These are phyloP conservation scores for Pherbina coryleti DNA, from an alignment of 2,888 invertebrate species.

Conservation along the genomic window DNA sequence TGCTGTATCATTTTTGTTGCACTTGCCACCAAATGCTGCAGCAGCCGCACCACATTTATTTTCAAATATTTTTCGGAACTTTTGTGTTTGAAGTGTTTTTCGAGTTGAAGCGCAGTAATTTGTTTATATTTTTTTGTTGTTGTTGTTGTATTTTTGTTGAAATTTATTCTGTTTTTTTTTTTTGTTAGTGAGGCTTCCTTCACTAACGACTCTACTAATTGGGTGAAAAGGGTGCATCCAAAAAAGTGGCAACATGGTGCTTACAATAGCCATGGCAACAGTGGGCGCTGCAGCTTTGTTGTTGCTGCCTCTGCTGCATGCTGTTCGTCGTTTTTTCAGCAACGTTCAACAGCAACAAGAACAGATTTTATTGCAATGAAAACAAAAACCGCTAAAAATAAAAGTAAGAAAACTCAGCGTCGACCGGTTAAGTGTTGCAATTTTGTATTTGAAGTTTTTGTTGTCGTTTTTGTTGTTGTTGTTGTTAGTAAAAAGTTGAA, in stretches of 20 bases:
- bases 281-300: background rate
- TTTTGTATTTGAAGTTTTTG: constrained; percentile 19
- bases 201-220: constrained; percentile 23
- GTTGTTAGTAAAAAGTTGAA: constrained; percentile 19
- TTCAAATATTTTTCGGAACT: background rate
- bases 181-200: background rate
- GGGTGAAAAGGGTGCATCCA: constrained; percentile 3
- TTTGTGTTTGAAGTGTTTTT: background rate
- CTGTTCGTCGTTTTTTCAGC: background rate
- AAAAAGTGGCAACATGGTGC: background rate
- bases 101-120: background rate
- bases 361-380: constrained; percentile 18
- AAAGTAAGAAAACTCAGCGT: background rate
- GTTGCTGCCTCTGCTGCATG: background rate
- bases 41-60: background rate
- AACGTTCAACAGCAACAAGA: background rate
- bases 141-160: background rate
- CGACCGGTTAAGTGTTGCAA: constrained; percentile 28
- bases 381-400: background rate
- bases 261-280: background rate
- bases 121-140: background rate
- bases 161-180: background rate
- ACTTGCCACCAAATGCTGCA: too few species aligned
- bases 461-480: background rate
- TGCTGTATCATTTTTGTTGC: background rate